phyloP scores from a whole-genome alignment of 1,140 invertebrate genomes.

The Polypedilum vanderplanki region DNA sequence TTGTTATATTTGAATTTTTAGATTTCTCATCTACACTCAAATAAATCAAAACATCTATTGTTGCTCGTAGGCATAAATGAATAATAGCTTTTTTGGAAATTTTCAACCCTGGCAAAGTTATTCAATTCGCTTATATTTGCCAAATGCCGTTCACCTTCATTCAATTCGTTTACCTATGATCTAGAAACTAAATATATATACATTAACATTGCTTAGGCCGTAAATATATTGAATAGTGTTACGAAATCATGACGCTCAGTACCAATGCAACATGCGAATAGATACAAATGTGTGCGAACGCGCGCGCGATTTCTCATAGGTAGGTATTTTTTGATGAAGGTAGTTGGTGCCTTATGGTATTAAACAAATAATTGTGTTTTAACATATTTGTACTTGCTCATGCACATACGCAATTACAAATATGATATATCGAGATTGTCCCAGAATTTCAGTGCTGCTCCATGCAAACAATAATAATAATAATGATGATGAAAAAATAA shows the following conservation, averaged over 20 bases:
- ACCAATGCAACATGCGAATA: conserved; percentile 7
- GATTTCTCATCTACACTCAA: neutral
- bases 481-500: neutral
- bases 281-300: neutral
- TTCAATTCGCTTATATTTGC: neutral
- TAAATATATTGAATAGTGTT: neutral
- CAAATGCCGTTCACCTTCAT: conserved; percentile 23
- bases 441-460: neutral
- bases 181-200: conserved; percentile 9
- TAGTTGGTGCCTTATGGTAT: no score
- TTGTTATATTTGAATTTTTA: neutral
- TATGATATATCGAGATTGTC: neutral
- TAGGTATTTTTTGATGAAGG: no score
- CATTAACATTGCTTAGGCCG: neutral
- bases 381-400: neutral
- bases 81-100: neutral
- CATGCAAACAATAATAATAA: neutral
- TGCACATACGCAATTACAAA: no score
- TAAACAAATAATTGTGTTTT: neutral
- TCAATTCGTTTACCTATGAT: conserved; percentile 23
- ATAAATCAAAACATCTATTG: neutral
- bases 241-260: neutral
- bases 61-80: neutral
- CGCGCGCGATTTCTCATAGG: no score
- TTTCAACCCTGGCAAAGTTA: neutral